Percentiles rank a stretch among this genome's conserved stretches.
These are phyloP conservation scores for Nomada flava DNA, from an alignment of 2,888 invertebrate species.

Conservation along the genomic window DNA sequence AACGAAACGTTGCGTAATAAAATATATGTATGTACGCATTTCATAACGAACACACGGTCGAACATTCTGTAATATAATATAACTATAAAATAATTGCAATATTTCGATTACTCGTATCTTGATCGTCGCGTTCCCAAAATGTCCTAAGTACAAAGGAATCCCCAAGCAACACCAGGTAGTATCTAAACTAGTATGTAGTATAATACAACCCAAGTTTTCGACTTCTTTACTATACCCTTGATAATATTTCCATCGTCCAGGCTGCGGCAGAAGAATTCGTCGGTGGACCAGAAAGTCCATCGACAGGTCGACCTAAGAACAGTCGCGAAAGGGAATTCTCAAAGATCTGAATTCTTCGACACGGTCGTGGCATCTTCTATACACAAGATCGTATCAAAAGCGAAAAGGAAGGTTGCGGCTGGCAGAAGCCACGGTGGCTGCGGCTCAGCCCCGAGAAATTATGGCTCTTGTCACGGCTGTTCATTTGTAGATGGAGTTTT, in stretches of 20 bases:
- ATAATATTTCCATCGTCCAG: background rate
- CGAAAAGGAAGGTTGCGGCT: conserved; percentile 76
- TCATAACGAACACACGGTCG: no score
- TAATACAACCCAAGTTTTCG: no score
- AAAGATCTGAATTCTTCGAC: conserved; percentile 57
- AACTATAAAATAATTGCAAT: no score
- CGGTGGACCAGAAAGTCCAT: background rate
- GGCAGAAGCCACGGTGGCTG: conserved; percentile 77
- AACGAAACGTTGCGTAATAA: no score
- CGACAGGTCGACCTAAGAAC: background rate
- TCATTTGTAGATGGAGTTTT: conserved; percentile 90
- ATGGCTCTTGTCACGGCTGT: conserved; percentile 90
- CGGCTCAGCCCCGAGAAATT: conserved; percentile 86
- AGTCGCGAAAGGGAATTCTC: conserved; percentile 1
- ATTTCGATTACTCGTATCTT: no score
- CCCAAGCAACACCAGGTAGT: no score
- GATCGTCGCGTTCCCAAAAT: no score
- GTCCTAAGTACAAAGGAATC: no score
- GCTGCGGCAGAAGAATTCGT: background rate
- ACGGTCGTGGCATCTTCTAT: conserved; percentile 55
- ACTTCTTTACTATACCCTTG: no score
- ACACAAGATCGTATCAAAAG: conserved; percentile 70
- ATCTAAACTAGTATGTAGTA: no score
- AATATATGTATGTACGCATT: no score
- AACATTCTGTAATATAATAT: no score